A percentile compares a stretch with the other conserved stretches of the same genome.
Conservation (phyloP, 2,888 invertebrate genomes). For the Drosophila lacicola region DNA sequence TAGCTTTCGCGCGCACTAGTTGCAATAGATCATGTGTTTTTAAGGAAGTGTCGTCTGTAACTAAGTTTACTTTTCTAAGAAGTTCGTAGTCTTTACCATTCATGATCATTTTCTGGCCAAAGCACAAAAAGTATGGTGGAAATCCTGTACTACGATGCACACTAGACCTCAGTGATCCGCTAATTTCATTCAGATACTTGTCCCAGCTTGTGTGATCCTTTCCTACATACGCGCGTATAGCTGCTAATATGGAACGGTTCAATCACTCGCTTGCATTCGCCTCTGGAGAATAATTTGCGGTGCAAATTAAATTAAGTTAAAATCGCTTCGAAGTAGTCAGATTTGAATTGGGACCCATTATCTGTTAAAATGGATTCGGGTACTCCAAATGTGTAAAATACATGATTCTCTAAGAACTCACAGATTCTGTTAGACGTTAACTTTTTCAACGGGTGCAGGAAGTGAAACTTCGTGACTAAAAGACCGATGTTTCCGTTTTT, state of each 20-base stretch:
- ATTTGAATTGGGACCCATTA: not conserved
- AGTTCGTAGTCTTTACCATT: not conserved
- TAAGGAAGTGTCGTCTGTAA: too few species aligned
- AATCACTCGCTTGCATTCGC: too few species aligned
- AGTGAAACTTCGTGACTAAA: not conserved
- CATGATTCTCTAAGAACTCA: not conserved
- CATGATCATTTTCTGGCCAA: not conserved
- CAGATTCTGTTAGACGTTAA: not conserved
- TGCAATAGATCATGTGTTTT: too few species aligned
- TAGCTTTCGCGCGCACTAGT: too few species aligned
- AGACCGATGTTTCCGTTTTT: slow-evolving; percentile 5
- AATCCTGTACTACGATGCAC: not conserved
- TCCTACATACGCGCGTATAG: too few species aligned
- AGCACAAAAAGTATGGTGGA: not conserved
- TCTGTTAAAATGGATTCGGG: not conserved
- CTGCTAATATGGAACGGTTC: too few species aligned
- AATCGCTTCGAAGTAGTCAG: not conserved
- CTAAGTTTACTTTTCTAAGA: not conserved
- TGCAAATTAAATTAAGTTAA: not conserved
- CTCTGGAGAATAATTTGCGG: too few species aligned
- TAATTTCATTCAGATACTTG: not conserved
- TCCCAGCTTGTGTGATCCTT: not conserved
- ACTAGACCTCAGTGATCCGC: not conserved
- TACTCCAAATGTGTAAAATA: not conserved
- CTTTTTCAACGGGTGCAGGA: not conserved